Evolutionary conservation across 1,140 invertebrate genomes (phyloP), one percentile per base, ranked within the genome.

Genomic region (Hyles vespertilio): DNA sequence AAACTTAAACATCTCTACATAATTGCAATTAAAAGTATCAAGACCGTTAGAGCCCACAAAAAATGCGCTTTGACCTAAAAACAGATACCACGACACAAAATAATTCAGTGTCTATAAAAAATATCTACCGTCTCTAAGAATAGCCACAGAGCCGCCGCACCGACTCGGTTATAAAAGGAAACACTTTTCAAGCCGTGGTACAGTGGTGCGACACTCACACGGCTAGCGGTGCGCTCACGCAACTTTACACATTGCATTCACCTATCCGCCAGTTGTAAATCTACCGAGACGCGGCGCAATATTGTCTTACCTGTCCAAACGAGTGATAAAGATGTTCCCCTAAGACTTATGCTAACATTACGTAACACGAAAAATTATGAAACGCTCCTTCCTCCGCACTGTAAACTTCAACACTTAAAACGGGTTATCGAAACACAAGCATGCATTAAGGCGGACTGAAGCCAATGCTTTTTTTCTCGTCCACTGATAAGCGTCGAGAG

Each of bases 391-490:
- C 52, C 49, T 56, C 32, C 48, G 59, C 53, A 53, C 59, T 46
- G 57, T 58, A 58, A 56, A 61, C 45, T 50, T 48, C 10, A 47
- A 36, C 53, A 49, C 32, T 10, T 36, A 59, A 33, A 67, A 63
- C 61, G 60, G 62, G 70, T 70, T 75, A 70, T 74, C 69, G 33
- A 62, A 69, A 72, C 59, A 68, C 69, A 63, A 63, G 63, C 64
- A 50, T 66, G 59, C 66, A 64, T 61, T 58, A 61, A 69, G 65
- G 56, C 51, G 32, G 59, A 62, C 65, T 60, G 55, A 70, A 40
- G 69, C 61, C 68, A 68, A 56, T 65, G 65, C 67, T 56, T 71
- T 70, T 64, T 73, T 72, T 79, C 69, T 76, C 56, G 43, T 60
- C 32, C 54, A 40, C 65, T 67, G 70, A 70, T 76, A 74, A 77